Percentiles rank a stretch among this genome's conserved stretches.
Conservation (phyloP, 2,113 vertebrate genomes). For the Urocolius indicus region DNA sequence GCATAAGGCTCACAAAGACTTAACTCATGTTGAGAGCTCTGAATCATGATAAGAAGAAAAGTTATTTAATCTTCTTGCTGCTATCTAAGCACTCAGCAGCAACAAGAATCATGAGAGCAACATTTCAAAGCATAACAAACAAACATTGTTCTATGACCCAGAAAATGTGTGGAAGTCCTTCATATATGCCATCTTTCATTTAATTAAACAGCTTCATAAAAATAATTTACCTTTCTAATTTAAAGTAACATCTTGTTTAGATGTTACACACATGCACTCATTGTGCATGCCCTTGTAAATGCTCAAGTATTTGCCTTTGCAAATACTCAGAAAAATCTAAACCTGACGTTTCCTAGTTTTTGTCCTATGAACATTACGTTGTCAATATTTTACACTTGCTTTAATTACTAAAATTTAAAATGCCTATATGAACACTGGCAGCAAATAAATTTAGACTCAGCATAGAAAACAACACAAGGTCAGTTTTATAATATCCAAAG, state of each 20-base stretch:
- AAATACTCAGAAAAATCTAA: neutral
- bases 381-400: neutral
- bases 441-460: neutral
- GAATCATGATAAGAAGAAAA: accelerated
- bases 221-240: neutral
- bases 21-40: neutral
- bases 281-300: neutral
- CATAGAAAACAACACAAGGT: neutral
- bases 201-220: neutral
- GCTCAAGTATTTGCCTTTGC: neutral
- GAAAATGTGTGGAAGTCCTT: no score
- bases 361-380: neutral
- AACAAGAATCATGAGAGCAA: neutral
- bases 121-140: neutral
- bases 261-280: neutral
- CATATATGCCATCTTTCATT: neutral
- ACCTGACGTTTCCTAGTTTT: neutral
- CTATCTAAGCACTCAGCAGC: neutral
- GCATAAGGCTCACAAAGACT: neutral
- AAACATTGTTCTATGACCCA: neutral
- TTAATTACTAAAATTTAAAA: neutral
- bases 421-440: neutral
- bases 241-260: neutral
- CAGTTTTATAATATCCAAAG: neutral
- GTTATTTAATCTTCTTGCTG: neutral